Evolutionary conservation across 2,888 invertebrate genomes (phyloP).

Genomic region (Esperia sulphurella): DNA sequence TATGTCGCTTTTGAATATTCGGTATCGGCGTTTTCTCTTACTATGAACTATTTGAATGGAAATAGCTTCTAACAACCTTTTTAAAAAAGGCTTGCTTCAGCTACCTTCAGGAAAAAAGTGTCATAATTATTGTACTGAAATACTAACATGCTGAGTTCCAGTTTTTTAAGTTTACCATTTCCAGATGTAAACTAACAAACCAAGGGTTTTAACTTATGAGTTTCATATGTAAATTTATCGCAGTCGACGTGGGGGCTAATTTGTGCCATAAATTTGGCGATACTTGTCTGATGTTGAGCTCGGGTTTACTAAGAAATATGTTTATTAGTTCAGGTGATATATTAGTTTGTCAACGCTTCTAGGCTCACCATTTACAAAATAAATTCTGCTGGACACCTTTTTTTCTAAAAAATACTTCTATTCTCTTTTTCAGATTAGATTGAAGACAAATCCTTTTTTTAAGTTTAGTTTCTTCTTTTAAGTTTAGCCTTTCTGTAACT

Average conservation of each 20-base stretch:
- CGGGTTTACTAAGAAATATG: constrained; percentile 51
- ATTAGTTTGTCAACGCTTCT: constrained; percentile 7
- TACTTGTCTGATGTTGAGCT: constrained; percentile 57
- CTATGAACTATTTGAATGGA: not conserved
- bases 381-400: no score
- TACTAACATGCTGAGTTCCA: not conserved
- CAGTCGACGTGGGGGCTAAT: constrained; percentile 64
- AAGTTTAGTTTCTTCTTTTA: no score
- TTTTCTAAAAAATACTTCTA: no score
- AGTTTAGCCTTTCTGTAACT: no score
- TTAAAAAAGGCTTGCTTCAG: not conserved
- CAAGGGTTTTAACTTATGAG: constrained; percentile 65
- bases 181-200: constrained; percentile 15
- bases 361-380: not conserved
- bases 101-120: not conserved
- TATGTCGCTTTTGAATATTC: no score
- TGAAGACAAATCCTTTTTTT: no score
- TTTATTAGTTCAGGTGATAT: constrained; percentile 19
- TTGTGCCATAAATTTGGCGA: constrained; percentile 66
- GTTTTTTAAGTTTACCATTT: constrained; percentile 1
- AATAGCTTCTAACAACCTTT: constrained; percentile 1
- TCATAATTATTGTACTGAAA: not conserved
- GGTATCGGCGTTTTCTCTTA: not conserved
- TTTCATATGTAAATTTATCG: constrained; percentile 76
- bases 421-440: no score